Evolutionary conservation across 2,113 vertebrate genomes (phyloP).

Genomic region (Craseonycteris thonglongyai): DNA sequence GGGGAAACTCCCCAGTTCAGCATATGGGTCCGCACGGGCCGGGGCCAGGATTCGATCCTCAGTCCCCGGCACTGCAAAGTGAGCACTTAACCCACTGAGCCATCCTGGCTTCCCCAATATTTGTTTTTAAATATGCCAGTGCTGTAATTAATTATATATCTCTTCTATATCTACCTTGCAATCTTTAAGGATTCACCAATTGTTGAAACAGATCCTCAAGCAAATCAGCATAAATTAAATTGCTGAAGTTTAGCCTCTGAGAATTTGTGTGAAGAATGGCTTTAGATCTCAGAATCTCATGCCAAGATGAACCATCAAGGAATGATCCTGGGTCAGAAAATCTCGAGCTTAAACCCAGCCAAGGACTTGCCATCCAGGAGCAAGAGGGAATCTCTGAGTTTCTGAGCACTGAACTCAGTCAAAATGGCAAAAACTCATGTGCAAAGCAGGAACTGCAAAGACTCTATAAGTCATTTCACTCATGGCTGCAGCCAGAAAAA

Average conservation of each 20-base stretch:
- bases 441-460: not conserved
- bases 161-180: not conserved
- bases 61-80: too few relatives aligned
- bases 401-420: not conserved
- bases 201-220: not conserved
- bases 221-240: not conserved
- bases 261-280: not conserved
- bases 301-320: not conserved
- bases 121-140: not conserved
- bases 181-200: not conserved
- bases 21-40: too few relatives aligned
- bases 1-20: too few relatives aligned
- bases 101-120: too few relatives aligned
- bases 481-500: constrained; percentile 9
- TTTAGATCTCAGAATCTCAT: not conserved
- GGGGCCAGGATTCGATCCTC: too few relatives aligned
- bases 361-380: not conserved
- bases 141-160: not conserved
- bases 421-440: not conserved
- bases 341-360: not conserved
- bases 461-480: not conserved
- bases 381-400: not conserved
- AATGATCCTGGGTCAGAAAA: not conserved
- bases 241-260: not conserved
- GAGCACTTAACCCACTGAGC: too few relatives aligned